These are phyloP conservation scores for Hylaeus volcanicus DNA, from an alignment of 1,140 invertebrate species.

Conservation along the genomic window DNA sequence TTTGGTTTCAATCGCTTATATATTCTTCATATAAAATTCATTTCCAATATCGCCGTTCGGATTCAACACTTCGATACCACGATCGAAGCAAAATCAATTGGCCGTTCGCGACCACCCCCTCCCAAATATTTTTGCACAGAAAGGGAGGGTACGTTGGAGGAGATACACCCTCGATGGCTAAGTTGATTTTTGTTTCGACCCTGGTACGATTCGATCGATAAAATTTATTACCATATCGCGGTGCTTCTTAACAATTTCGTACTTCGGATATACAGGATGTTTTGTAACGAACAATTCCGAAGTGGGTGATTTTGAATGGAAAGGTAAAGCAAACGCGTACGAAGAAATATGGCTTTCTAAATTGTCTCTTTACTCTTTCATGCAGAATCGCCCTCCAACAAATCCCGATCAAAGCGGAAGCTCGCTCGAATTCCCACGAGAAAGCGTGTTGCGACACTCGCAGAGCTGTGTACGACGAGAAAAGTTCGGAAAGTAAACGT, in stretches of 20 bases:
- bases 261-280: no score
- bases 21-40: constrained; percentile 31
- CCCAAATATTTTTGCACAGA: not conserved
- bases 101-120: not conserved
- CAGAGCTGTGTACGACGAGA: constrained; percentile 16
- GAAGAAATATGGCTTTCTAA: not conserved
- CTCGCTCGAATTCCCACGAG: not conserved
- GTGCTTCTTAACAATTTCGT: not conserved
- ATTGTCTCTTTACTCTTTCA: not conserved
- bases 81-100: not conserved
- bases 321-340: not conserved
- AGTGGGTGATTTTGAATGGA: not conserved
- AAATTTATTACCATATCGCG: not conserved
- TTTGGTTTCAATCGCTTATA: not conserved
- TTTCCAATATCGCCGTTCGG: not conserved
- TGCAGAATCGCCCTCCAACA: not conserved
- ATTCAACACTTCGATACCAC: not conserved
- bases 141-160: no score
- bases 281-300: no score
- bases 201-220: not conserved
- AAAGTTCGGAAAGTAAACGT: constrained; percentile 46
- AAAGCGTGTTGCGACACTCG: not conserved
- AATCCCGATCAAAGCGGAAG: not conserved
- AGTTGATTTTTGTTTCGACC: not conserved
- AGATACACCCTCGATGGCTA: no score